A percentile compares a stretch with the other conserved stretches of the same genome.
phyloP scores from a whole-genome alignment of 2,888 invertebrate genomes.

The Calliopum simillimum region DNA sequence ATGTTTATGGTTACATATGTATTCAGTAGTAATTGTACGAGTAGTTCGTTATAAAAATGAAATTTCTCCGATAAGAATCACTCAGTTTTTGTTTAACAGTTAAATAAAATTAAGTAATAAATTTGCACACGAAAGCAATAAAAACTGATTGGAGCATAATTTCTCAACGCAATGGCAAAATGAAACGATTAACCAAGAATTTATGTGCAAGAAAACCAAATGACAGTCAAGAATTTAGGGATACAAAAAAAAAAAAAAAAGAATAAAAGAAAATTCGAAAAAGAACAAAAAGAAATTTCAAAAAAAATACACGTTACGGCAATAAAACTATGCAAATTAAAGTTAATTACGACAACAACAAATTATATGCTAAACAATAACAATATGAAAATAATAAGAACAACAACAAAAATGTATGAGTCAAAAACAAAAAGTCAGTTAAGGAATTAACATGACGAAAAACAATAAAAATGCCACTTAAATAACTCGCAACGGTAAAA shows the following conservation, averaged over 20 bases:
- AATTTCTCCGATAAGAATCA: too few species aligned
- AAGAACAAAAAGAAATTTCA: neutral
- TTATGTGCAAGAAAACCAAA: conserved; percentile 19
- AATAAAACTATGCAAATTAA: conserved; percentile 52
- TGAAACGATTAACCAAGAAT: conserved; percentile 31
- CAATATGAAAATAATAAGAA: conserved; percentile 39
- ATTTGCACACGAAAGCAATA: conserved; percentile 21
- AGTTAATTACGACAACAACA: conserved; percentile 48
- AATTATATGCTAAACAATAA: conserved; percentile 32
- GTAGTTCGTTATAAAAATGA: too few species aligned
- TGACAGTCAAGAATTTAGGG: neutral
- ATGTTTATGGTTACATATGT: too few species aligned
- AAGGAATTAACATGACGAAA: conserved; percentile 59
- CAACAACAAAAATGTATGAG: too few species aligned
- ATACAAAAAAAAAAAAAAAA: neutral
- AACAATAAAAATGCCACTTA: conserved; percentile 53
- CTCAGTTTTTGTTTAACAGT: too few species aligned
- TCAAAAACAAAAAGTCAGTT: conserved; percentile 41
- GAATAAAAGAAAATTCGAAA: neutral
- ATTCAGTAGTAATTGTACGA: too few species aligned
- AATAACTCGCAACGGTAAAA: conserved; percentile 9
- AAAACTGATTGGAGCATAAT: conserved; percentile 37
- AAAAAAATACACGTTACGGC: conserved; percentile 29
- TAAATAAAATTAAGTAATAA: conserved; percentile 5
- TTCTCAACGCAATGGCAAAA: conserved; percentile 24